Conservation (phyloP, 2,888 invertebrate species). For the Clitarchus hookeri region DNA sequence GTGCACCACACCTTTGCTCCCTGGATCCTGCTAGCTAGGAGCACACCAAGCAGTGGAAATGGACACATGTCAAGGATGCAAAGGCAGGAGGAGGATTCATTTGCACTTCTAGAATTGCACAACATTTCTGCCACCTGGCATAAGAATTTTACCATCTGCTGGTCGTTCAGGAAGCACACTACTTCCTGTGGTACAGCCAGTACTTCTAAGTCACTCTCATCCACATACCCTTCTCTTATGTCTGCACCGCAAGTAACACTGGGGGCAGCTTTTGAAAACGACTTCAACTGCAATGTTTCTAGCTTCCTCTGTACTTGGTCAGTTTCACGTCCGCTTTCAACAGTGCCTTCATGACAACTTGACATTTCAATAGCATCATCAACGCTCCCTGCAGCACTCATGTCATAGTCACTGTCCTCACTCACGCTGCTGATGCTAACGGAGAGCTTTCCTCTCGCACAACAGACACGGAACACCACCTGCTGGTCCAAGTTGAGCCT, state of each 20-base stretch:
- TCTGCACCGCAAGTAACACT: too few relatives aligned
- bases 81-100: conserved; percentile 34
- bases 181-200: conserved; percentile 46
- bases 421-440: conserved; percentile 46
- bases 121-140: conserved; percentile 55
- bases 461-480: conserved; percentile 53
- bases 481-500: conserved; percentile 50
- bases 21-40: conserved; percentile 58
- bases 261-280: not conserved
- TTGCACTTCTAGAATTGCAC: conserved; percentile 48
- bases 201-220: conserved; percentile 47
- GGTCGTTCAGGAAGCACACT: conserved; percentile 60
- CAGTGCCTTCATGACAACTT: not conserved
- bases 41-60: conserved; percentile 66
- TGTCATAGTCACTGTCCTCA: not conserved
- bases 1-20: conserved; percentile 20
- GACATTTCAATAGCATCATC: not conserved
- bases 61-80: conserved; percentile 63
- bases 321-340: not conserved
- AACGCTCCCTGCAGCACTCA: not conserved
- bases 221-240: conserved; percentile 28
- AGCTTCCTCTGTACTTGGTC: not conserved
- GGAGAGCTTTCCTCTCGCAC: conserved; percentile 55
- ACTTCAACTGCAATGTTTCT: not conserved
- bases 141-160: conserved; percentile 56